phyloP scores from a whole-genome alignment of 2,113 vertebrate species.

The Microcebus lehilahytsara region DNA sequence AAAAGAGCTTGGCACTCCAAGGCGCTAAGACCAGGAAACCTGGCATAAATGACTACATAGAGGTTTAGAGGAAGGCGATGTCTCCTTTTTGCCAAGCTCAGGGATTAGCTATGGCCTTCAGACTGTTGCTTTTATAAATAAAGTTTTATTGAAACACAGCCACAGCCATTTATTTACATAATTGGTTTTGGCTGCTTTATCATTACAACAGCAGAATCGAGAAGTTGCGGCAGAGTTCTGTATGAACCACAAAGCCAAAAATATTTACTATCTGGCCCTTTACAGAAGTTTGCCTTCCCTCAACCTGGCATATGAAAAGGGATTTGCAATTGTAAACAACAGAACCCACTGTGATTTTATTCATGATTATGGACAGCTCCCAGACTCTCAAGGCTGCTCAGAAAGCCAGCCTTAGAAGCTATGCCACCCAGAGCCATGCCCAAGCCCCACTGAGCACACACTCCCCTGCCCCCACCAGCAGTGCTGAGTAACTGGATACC shows the following conservation, averaged over 20 bases:
- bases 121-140: slow-evolving; percentile 30
- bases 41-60: background rate
- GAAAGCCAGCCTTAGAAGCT: background rate
- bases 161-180: background rate
- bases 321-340: background rate
- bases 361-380: background rate
- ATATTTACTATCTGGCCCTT: background rate
- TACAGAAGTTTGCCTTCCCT: background rate
- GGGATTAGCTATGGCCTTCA: background rate
- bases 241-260: background rate
- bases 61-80: background rate
- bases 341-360: background rate
- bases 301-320: background rate
- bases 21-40: background rate
- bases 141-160: slow-evolving; percentile 36
- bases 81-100: background rate
- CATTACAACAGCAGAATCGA: background rate
- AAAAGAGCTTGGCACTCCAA: background rate
- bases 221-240: background rate
- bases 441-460: too few species aligned
- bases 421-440: background rate
- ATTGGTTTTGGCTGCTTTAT: background rate
- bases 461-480: background rate
- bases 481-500: background rate
- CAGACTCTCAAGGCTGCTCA: background rate